Base-by-base conservation (phyloP, 1,140 invertebrate genomes). In the Dreissena rostriformis region DNA sequence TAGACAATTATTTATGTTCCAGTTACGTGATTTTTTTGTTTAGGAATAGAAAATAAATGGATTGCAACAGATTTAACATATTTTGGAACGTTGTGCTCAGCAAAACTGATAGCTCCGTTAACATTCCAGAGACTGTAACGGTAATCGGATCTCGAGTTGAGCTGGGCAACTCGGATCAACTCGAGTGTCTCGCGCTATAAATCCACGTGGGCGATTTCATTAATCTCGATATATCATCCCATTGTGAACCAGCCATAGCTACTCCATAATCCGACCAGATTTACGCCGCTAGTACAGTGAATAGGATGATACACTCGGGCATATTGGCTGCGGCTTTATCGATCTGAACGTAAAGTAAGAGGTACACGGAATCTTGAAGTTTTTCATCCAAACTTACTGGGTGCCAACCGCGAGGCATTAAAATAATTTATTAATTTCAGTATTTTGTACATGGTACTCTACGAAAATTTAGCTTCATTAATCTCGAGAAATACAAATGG, bases 81-180 rank as follows among this genome's bases (percentile, higher is more conserved):
- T n/a, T n/a, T n/a, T n/a, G 8, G 39, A 39, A 39, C 39, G 39
- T 2, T 39, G 39, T 39, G 39, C 8, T 39, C 39, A 39, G 39
- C 39, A 8, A 39, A 39, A 39, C 8, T 39, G 39, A 39, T 39
- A 39, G 39, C 39, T 39, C 39, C 39, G 39, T 8, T 39, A 39
- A 39, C 39, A 39, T 39, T 39, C 39, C 39, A 39, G 39, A 39
- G 39, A 39, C 39, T 8, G 39, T 39, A 39, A 67, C 65, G 39
- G 24, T 65, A 77, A 66, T 67, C 65, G 53, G 68, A 29, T 72
- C 70, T 81, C 28, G 53, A 68, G 51, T 55, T 6, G 14, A 4
- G 39, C 80, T 10, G 53, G 70, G 80, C 80, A 82, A 82, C 80
- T n/a, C n/a, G n/a, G n/a, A n/a, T n/a, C n/a, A n/a, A n/a, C n/a